These are phyloP conservation scores for Drosophila ogumai DNA, from an alignment of 1,140 invertebrate genomes.

Conservation along the genomic window DNA sequence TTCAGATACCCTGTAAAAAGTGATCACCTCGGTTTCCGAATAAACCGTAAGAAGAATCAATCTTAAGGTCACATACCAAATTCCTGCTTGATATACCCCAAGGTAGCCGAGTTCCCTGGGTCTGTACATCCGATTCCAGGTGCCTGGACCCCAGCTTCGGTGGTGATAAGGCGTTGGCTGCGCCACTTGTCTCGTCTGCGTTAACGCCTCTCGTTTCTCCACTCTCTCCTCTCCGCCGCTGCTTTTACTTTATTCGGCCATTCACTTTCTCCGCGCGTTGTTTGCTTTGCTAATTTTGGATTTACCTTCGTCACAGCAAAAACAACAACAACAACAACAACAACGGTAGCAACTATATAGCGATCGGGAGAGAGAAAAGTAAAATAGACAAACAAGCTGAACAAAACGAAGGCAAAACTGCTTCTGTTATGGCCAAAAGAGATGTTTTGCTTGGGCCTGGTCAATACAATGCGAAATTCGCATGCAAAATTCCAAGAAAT, in stretches of 20 bases:
- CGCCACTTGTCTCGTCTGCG: constrained; percentile 55
- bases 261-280: constrained; percentile 76
- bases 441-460: constrained; percentile 13
- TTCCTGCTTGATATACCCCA: background rate
- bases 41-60: background rate
- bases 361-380: constrained; percentile 42
- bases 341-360: background rate
- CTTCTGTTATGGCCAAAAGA: constrained; percentile 9
- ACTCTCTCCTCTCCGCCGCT: constrained; percentile 24
- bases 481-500: constrained; percentile 71
- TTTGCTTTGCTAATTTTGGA: constrained; percentile 80
- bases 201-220: background rate
- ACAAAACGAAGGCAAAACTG: constrained; percentile 33
- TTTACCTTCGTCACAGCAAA: constrained; percentile 34
- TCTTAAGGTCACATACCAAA: background rate
- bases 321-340: constrained; percentile 5
- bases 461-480: constrained; percentile 22
- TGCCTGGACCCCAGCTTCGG: background rate
- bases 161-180: constrained; percentile 64
- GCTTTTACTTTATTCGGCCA: constrained; percentile 77
- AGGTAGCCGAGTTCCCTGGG: background rate
- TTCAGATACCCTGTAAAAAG: background rate
- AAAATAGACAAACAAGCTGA: constrained; percentile 54
- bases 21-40: background rate
- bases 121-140: background rate